Percentiles rank a stretch among this genome's conserved stretches.
Evolutionary conservation across 2,888 invertebrate species (phyloP).

Genomic region (Xylota segnis): DNA sequence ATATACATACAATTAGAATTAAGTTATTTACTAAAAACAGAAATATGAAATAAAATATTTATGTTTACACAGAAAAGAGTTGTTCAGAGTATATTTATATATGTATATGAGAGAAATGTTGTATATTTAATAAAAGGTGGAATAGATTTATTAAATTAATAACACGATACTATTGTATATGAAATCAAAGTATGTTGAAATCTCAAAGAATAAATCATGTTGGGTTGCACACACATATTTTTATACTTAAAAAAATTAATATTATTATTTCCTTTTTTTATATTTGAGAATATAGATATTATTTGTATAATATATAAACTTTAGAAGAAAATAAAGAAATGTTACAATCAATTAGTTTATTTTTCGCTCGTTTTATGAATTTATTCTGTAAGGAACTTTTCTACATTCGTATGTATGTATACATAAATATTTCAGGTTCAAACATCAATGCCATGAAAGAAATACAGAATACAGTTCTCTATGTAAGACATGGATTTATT

Average conservation of each 20-base stretch:
- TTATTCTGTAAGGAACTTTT: no score
- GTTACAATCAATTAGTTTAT: constrained; percentile 41
- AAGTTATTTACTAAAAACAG: constrained; percentile 50
- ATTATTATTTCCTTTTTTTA: constrained; percentile 45
- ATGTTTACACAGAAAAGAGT: constrained; percentile 52
- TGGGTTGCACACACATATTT: constrained; percentile 72
- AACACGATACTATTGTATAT: constrained; percentile 51
- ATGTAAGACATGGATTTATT: no score
- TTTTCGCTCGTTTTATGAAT: no score
- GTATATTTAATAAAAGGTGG: constrained; percentile 52
- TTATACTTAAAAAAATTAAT: constrained; percentile 66
- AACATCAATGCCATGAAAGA: no score
- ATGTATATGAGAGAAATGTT: constrained; percentile 32
- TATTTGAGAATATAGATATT: constrained; percentile 22
- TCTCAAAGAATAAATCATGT: constrained; percentile 43
- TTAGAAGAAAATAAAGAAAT: constrained; percentile 44
- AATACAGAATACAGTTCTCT: no score
- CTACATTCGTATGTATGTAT: no score
- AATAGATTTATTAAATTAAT: constrained; percentile 48
- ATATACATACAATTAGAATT: constrained; percentile 47
- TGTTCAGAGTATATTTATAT: constrained; percentile 66
- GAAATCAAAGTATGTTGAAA: constrained; percentile 52
- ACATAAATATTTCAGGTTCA: no score
- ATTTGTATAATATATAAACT: constrained; percentile 47
- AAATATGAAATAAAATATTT: constrained; percentile 52